A percentile compares a stretch with the other conserved stretches of the same genome.
Evolutionary conservation across 2,888 invertebrate genomes (phyloP).

Genomic region (Muschampia plurimacula): DNA sequence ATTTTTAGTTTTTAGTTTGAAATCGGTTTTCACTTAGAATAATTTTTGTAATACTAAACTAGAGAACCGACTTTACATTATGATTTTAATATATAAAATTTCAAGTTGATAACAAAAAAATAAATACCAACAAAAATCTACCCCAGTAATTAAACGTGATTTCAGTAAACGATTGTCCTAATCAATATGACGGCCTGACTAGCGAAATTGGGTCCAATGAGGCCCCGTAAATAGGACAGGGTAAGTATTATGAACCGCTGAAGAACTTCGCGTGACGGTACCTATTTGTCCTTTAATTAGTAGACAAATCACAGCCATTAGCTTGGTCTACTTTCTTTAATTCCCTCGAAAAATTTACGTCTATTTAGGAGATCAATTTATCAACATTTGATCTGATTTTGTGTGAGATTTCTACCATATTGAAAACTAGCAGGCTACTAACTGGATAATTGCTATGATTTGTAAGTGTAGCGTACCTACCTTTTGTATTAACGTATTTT

Average conservation of each 20-base stretch:
- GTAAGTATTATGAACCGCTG: slow-evolving; percentile 57
- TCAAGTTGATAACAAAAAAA: neutral
- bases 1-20: too few relatives aligned
- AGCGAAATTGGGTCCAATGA: slow-evolving; percentile 50
- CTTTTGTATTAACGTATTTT: too few relatives aligned
- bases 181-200: slow-evolving; percentile 25
- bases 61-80: neutral
- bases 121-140: neutral
- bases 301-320: slow-evolving; percentile 72
- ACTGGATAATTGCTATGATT: neutral
- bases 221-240: slow-evolving; percentile 59
- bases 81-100: neutral
- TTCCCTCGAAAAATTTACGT: slow-evolving; percentile 43
- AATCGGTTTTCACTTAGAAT: too few relatives aligned
- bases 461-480: too few relatives aligned
- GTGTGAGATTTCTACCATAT: neutral
- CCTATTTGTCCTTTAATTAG: slow-evolving; percentile 75
- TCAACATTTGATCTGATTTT: slow-evolving; percentile 22
- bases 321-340: slow-evolving; percentile 66
- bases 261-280: slow-evolving; percentile 68
- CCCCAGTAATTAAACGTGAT: slow-evolving; percentile 41
- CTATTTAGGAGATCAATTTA: slow-evolving; percentile 21
- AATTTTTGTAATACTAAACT: too few relatives aligned
- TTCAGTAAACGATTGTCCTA: slow-evolving; percentile 41
- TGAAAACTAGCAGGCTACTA: neutral